These are phyloP conservation scores for Phataginus tetradactyla DNA, from an alignment of 2,797 vertebrate species.

Conservation along the genomic window DNA sequence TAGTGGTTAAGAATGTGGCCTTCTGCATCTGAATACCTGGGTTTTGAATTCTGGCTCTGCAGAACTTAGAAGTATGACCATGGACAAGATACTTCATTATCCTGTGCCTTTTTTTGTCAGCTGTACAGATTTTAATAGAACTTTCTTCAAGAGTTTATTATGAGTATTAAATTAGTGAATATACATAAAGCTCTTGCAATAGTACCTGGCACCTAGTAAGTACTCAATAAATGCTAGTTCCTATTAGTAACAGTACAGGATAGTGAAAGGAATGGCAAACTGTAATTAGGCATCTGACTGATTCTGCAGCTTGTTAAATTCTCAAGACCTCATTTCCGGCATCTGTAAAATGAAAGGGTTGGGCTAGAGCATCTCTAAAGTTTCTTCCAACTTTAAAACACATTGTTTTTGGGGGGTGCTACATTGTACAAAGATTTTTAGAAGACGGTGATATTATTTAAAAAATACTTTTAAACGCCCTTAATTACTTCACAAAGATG, in stretches of 20 bases:
- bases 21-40: background rate
- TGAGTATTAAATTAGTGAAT: background rate
- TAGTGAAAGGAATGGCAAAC: background rate
- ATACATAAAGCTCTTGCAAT: background rate
- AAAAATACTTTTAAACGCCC: background rate
- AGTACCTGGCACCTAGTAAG: background rate
- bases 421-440: background rate
- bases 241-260: background rate
- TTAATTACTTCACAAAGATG: background rate
- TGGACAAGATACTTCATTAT: background rate
- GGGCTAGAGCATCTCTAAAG: background rate
- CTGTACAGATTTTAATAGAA: background rate
- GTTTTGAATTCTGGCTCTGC: background rate
- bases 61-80: background rate
- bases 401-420: background rate
- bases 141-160: background rate
- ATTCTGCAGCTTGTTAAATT: conserved; percentile 5
- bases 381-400: conserved; percentile 15
- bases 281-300: background rate
- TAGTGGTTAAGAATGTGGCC: background rate
- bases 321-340: background rate
- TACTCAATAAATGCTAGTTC: background rate
- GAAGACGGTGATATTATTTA: background rate
- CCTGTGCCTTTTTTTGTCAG: background rate
- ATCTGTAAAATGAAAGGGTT: conserved; percentile 26